These are phyloP conservation scores for Drosophila limbata DNA, from an alignment of 2,888 invertebrate genomes.

Conservation along the genomic window DNA sequence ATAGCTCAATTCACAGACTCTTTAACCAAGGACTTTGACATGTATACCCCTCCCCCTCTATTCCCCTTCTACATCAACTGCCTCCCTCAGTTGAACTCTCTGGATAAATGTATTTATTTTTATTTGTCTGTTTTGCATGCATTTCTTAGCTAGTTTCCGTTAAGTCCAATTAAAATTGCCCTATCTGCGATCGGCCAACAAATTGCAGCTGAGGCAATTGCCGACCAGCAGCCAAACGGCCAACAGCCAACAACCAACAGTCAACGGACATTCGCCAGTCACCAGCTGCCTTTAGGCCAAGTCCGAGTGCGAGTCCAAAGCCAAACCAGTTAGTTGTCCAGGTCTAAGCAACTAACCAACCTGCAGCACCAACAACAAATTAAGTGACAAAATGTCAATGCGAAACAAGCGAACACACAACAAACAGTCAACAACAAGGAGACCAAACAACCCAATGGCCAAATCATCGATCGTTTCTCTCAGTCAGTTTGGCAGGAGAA, in stretches of 20 bases:
- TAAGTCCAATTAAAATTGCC: conserved; percentile 76
- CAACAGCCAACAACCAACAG: neutral
- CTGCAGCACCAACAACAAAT: conserved; percentile 68
- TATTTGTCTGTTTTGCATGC: conserved; percentile 60
- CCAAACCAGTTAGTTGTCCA: conserved; percentile 52
- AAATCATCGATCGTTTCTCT: conserved; percentile 45
- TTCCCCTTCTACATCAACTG: conserved; percentile 3
- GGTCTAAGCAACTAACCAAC: conserved; percentile 51
- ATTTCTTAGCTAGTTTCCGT: conserved; percentile 71
- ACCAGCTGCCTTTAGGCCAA: conserved; percentile 42
- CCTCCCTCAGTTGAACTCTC: neutral
- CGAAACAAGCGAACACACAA: conserved; percentile 51
- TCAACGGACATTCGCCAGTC: conserved; percentile 10
- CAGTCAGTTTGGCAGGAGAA: neutral
- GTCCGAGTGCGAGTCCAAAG: conserved; percentile 3
- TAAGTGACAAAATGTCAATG: conserved; percentile 83
- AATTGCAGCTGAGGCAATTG: conserved; percentile 53
- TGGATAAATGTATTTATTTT: conserved; percentile 38
- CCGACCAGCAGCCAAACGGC: conserved; percentile 44
- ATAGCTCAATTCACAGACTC: conserved; percentile 59
- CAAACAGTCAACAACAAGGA: conserved; percentile 25
- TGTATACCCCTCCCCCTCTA: neutral
- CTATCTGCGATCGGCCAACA: conserved; percentile 73
- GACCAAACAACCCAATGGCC: conserved; percentile 26
- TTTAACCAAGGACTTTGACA: conserved; percentile 42